Conservation (phyloP, 2,113 vertebrate species). For the Parus major region DNA sequence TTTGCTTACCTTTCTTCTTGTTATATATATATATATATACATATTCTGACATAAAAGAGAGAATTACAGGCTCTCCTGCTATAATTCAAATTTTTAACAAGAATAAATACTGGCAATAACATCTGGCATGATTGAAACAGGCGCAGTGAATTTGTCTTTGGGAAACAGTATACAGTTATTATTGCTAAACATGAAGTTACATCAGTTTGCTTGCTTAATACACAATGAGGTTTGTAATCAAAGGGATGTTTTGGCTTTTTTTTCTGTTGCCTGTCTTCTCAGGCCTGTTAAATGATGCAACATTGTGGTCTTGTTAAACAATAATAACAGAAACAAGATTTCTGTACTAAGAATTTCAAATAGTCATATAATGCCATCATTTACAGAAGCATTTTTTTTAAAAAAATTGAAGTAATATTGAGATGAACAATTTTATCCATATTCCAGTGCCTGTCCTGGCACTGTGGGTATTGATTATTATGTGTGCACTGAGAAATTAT, state of each 20-base stretch:
- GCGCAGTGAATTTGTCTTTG: neutral
- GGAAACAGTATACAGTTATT: slow-evolving; percentile 21
- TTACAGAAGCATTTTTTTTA: neutral
- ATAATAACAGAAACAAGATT: slow-evolving; percentile 21
- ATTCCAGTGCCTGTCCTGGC: neutral
- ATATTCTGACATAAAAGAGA: neutral
- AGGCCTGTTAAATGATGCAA: slow-evolving; percentile 38
- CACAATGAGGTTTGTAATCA: neutral
- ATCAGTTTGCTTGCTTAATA: slow-evolving; percentile 49
- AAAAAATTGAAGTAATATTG: neutral
- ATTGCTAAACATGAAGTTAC: slow-evolving; percentile 42
- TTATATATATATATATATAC: neutral
- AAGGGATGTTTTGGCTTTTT: neutral
- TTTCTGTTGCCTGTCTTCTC: neutral
- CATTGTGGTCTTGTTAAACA: slow-evolving; percentile 23
- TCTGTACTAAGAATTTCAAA: slow-evolving; percentile 1
- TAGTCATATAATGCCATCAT: neutral
- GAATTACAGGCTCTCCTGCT: neutral
- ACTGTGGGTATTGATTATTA: neutral
- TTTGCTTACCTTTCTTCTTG: neutral
- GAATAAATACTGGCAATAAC: neutral
- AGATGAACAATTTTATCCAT: neutral
- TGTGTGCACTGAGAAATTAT: neutral
- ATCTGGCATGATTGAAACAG: neutral
- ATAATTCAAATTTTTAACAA: neutral